Evolutionary conservation across 2,113 vertebrate genomes (phyloP), one percentile per base, ranked within the genome.

Genomic region (Paraplagusia blochii): DNA sequence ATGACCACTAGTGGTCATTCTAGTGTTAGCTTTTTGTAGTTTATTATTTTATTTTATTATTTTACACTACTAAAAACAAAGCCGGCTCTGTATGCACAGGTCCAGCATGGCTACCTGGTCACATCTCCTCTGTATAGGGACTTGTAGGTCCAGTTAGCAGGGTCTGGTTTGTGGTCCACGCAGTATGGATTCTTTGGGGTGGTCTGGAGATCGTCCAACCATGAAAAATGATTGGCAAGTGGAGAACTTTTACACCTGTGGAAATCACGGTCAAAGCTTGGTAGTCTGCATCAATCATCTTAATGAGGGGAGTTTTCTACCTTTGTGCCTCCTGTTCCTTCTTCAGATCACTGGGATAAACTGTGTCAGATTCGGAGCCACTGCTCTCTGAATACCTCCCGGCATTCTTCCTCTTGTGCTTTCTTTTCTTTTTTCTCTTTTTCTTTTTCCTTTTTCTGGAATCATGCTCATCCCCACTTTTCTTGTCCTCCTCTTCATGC

Each of bases 111-210:
- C 22, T 94, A 98, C 97, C 94, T 92, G 39, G 95, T 90, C 50
- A 98, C 90, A 17, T 98, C 91, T 61, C 90, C 95, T 36, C 93
- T 93, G 83, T 99, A 98, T 9, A 98, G 84, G 7, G 95, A 97
- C 72, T 95, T 98, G 58, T 98, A 99, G 18, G 94, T 90, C 97
- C 94, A 98, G 89, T 99, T 98, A 44, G 93, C 90, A 34, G 85
- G 81, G 65, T 99, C 96, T 0, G 94, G 81, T 52, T 93, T 96
- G 71, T 85, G 89, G 78, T 98, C 95, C 53, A 92, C 86, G n/a
- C 91, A 91, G 87, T 95, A 99, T 0, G 75, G 81, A 50, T 90
- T 90, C 48, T 81, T 69, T 0, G 81, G 76, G 57, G 82, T 72
- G 8, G 66, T 47, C 81, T 91, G 82, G 22, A 93, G 1, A 44